Evolutionary conservation across 2,113 vertebrate species (phyloP), one percentile per base, ranked within the genome.

Genomic region (Lichenostomus cassidix): DNA sequence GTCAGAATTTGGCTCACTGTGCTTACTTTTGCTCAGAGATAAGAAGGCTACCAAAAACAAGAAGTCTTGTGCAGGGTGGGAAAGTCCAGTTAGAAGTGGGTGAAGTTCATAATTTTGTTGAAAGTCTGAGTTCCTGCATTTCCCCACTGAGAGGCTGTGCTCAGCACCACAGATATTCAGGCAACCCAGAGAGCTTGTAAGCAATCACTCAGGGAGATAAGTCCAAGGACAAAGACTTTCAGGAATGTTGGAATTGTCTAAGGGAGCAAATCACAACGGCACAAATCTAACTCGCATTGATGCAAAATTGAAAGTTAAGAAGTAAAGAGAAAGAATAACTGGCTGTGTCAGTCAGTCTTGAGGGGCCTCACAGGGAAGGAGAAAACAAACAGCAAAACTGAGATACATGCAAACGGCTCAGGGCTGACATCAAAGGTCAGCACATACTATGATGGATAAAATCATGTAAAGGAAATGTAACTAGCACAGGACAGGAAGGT

Each of bases 21-120:
- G 69, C 83, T 96, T 76, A 82, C 60, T 95, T 95, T 87, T 91
- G 55, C 41, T 83, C 85, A 77, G 63, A 96, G 82, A 92, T 83
- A 68, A 84, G 81, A 58, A 83, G 53, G n/a, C 44, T 77, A 76
- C 64, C 0, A 4, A 90, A 94, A 94, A 56, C 59, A 56, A 93
- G 91, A 37, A 21, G 65, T 12, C 56, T 80, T 78, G 31, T 69
- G 23, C 21, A 69, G 29, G 5, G 18, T 49, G 69, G 75, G 85
- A 88, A 91, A 83, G 65, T 82, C 67, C 78, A 31, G 8, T 12
- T 73, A 37, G 33, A 91, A 95, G 67, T 14, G 37, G 59, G 46
- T 70, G 52, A 92, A 63, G 33, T 23, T 76, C 33, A 22, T 47
- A 2, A 28, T 60, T 78, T 87, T 63, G 47, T 18, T 62, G 42